Percentiles rank a stretch among this genome's conserved stretches.
phyloP scores from a whole-genome alignment of 2,888 invertebrate species.

The Papilio demoleus region DNA sequence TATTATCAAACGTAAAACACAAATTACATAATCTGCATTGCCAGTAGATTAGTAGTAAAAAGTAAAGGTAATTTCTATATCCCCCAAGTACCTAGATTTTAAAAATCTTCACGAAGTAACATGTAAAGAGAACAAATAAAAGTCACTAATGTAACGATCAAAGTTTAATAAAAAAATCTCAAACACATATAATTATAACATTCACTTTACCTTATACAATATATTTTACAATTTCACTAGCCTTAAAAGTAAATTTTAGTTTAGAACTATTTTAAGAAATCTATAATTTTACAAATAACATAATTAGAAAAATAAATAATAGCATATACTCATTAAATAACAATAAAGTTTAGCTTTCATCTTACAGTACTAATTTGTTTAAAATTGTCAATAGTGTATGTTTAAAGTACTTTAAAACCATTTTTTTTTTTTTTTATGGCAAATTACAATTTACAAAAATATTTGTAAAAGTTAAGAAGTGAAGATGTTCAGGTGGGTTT shows the following conservation, averaged over 20 bases:
- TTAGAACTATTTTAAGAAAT: slow-evolving; percentile 42
- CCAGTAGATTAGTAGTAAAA: no score
- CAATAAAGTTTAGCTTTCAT: slow-evolving; percentile 15
- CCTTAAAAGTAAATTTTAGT: slow-evolving; percentile 61
- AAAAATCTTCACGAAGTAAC: neutral
- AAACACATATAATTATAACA: slow-evolving; percentile 51
- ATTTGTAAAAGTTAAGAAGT: neutral
- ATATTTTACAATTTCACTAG: slow-evolving; percentile 70
- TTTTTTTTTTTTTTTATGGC: slow-evolving; percentile 18
- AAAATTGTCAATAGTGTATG: neutral
- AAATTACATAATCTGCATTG: no score
- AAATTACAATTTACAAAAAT: neutral
- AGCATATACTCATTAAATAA: slow-evolving; percentile 25
- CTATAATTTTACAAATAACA: no score
- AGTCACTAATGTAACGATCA: slow-evolving; percentile 28
- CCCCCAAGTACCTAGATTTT: neutral
- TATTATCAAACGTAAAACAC: no score
- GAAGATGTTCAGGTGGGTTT: slow-evolving; percentile 31
- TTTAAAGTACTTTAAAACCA: neutral
- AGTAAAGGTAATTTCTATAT: neutral
- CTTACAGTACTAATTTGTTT: slow-evolving; percentile 7
- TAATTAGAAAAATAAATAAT: slow-evolving; percentile 32
- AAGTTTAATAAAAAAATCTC: slow-evolving; percentile 46
- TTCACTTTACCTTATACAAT: slow-evolving; percentile 38
- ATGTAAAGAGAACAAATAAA: slow-evolving; percentile 7